These are phyloP conservation scores for Cryptomyrus ogoouensis DNA, from an alignment of 2,113 vertebrate species.

Conservation along the genomic window DNA sequence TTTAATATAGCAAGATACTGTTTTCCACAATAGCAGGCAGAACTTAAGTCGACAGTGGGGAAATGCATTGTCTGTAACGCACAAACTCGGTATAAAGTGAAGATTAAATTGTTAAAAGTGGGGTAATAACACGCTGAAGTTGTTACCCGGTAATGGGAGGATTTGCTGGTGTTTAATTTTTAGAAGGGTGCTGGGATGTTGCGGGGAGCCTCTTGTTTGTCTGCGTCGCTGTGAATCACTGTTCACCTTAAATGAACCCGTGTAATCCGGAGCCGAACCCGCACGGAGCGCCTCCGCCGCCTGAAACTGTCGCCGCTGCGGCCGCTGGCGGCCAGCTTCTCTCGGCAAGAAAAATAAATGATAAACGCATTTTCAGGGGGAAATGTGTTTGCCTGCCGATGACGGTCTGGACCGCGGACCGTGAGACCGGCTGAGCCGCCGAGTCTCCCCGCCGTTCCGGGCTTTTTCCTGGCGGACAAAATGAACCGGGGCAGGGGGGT, in stretches of 20 bases:
- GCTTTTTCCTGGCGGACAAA: not conserved
- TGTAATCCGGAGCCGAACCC: slow-evolving; percentile 14
- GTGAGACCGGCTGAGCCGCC: not conserved
- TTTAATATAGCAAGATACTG: not conserved
- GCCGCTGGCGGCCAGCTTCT: slow-evolving; percentile 47
- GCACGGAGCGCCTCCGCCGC: slow-evolving; percentile 32
- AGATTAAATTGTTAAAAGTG: not conserved
- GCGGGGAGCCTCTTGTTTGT: not conserved
- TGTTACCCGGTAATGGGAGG: not conserved
- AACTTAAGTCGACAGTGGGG: not conserved
- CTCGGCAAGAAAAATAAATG: slow-evolving; percentile 35
- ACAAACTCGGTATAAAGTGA: not conserved
- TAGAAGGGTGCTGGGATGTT: not conserved
- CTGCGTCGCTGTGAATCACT: slow-evolving; percentile 22
- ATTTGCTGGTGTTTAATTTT: not conserved
- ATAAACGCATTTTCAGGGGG: slow-evolving; percentile 30
- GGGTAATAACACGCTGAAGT: not conserved
- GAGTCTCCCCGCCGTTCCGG: not conserved
- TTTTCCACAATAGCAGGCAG: not conserved
- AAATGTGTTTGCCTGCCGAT: not conserved
- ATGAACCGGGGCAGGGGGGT: not conserved
- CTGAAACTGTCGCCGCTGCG: slow-evolving; percentile 28
- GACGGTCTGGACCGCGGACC: not conserved
- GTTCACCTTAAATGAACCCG: slow-evolving; percentile 32
- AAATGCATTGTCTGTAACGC: not conserved